Evolutionary conservation across 2,797 vertebrate genomes (phyloP).

Genomic region (Sylvia borin): DNA sequence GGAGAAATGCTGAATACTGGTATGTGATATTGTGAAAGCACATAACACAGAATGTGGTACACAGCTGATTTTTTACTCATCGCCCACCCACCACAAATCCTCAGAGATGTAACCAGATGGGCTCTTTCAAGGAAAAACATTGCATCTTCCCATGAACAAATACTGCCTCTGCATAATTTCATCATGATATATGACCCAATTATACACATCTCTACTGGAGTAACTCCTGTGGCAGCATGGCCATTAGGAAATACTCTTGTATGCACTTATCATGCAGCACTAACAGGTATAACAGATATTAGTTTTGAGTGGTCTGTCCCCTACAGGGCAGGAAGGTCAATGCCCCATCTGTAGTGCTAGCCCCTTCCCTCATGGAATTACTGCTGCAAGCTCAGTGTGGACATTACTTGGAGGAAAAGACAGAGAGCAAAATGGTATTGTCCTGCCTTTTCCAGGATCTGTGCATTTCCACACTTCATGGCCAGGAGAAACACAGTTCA

Average conservation of each 20-base stretch:
- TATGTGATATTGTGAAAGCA: background rate
- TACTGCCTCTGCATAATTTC: background rate
- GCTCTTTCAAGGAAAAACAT: background rate
- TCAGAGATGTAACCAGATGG: background rate
- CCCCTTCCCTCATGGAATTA: background rate
- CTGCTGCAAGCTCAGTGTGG: background rate
- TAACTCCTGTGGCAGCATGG: background rate
- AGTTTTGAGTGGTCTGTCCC: background rate
- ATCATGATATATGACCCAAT: background rate
- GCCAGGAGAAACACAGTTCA: background rate
- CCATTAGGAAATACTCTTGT: background rate
- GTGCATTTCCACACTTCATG: background rate
- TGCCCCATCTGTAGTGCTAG: background rate
- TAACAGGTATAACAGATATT: background rate
- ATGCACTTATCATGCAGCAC: background rate
- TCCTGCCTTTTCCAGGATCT: background rate
- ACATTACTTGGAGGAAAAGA: background rate
- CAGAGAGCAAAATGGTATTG: background rate
- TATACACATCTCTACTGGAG: background rate
- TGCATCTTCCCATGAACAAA: background rate
- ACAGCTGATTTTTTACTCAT: background rate
- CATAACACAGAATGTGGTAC: background rate
- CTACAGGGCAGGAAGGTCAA: background rate
- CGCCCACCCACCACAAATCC: background rate
- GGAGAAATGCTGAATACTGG: background rate